Conservation (phyloP, 2,797 vertebrate species). For the Chaetophractus vellerosus region DNA sequence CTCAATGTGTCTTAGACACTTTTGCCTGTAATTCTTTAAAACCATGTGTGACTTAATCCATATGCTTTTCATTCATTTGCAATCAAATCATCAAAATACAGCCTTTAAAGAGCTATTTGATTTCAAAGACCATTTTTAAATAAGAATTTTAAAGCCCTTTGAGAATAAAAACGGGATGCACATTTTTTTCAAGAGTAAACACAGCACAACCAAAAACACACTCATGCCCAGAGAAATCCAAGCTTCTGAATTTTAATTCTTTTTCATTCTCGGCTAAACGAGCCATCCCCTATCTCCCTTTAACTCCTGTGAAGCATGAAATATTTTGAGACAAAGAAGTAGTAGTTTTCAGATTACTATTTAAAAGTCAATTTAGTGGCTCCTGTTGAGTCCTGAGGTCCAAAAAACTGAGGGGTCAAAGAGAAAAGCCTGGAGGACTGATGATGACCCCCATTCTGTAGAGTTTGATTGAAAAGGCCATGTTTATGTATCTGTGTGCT, state of each 20-base stretch:
- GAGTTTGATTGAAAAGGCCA: background rate
- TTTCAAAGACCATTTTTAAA: conserved; percentile 86
- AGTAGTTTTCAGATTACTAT: conserved; percentile 65
- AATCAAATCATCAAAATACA: conserved; percentile 85
- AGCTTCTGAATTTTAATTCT: conserved; percentile 69
- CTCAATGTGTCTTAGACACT: conserved; percentile 83
- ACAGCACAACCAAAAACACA: conserved; percentile 75
- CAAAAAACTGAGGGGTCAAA: background rate
- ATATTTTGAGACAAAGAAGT: conserved; percentile 59
- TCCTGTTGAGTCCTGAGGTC: background rate
- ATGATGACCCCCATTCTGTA: background rate
- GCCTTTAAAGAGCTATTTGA: conserved; percentile 86
- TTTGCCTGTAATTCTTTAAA: conserved; percentile 86
- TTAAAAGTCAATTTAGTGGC: conserved; percentile 15
- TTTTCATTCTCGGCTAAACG: conserved; percentile 70
- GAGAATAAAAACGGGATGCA: conserved; percentile 78
- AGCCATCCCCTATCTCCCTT: conserved; percentile 65
- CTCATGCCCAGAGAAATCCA: conserved; percentile 59
- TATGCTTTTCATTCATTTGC: conserved; percentile 87
- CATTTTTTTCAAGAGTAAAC: conserved; percentile 83
- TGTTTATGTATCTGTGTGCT: background rate
- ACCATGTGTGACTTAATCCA: conserved; percentile 86
- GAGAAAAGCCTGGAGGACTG: background rate
- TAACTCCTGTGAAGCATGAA: conserved; percentile 64
- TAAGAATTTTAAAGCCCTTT: conserved; percentile 85